Percentiles rank a stretch among this genome's conserved stretches.
phyloP scores from a whole-genome alignment of 1,140 invertebrate genomes.

The Drosophila serrata region DNA sequence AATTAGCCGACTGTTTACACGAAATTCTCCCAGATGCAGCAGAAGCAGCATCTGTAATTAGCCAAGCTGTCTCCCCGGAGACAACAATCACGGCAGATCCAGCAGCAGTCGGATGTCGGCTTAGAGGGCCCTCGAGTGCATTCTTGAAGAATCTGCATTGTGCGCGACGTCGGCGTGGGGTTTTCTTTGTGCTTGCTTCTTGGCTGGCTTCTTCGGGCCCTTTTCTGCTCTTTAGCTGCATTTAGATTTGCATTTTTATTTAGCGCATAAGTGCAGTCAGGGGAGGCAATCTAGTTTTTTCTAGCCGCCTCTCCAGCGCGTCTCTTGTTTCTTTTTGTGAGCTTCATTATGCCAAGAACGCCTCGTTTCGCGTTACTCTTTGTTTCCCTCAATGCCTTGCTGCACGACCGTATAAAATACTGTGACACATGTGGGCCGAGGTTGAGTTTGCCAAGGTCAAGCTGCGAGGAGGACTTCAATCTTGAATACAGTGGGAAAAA shows the following conservation, averaged over 20 bases:
- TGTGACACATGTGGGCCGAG: slow-evolving; percentile 48
- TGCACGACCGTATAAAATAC: neutral
- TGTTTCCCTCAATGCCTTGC: slow-evolving; percentile 30
- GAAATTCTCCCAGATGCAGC: slow-evolving; percentile 46
- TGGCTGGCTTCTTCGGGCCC: slow-evolving; percentile 20
- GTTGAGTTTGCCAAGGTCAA: slow-evolving; percentile 37
- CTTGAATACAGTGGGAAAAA: slow-evolving; percentile 13
- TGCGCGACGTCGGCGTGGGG: slow-evolving; percentile 28
- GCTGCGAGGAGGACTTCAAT: slow-evolving; percentile 32
- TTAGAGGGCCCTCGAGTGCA: slow-evolving; percentile 43
- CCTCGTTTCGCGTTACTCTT: slow-evolving; percentile 27
- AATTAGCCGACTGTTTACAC: slow-evolving; percentile 75
- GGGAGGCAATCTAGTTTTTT: slow-evolving; percentile 54
- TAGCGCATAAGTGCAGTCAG: slow-evolving; percentile 70
- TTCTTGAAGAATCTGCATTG: slow-evolving; percentile 44
- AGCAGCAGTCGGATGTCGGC: slow-evolving; percentile 38
- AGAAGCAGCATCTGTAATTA: slow-evolving; percentile 66
- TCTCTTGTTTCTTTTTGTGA: slow-evolving; percentile 17
- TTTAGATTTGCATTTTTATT: slow-evolving; percentile 84
- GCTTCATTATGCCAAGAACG: slow-evolving; percentile 50
- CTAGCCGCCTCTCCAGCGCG: slow-evolving; percentile 6
- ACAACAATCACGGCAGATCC: slow-evolving; percentile 48
- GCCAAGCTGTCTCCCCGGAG: slow-evolving; percentile 47
- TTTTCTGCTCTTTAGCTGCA: slow-evolving; percentile 58
- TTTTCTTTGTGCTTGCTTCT: slow-evolving; percentile 39